Percentiles rank a stretch among this genome's conserved stretches.
Evolutionary conservation across 2,797 vertebrate species (phyloP).

Genomic region (Cheirogaleus major): DNA sequence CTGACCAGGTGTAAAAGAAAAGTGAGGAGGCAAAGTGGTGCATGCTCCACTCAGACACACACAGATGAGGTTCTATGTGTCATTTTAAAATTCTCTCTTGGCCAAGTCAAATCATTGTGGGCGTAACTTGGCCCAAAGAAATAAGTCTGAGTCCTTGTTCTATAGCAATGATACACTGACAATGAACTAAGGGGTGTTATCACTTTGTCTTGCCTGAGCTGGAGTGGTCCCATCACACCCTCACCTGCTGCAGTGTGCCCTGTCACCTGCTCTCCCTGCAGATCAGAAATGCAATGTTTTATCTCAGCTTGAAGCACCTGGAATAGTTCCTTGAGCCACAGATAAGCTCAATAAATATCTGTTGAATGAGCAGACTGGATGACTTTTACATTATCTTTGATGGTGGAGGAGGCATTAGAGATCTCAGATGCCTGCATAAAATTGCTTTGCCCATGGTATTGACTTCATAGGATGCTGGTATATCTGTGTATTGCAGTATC

Average conservation of each 20-base stretch:
- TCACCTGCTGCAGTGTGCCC: fast-evolving
- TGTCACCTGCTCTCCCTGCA: background rate
- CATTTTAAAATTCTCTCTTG: background rate
- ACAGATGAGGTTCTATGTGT: fast-evolving
- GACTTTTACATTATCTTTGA: background rate
- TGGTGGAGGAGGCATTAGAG: background rate
- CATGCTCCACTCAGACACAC: fast-evolving
- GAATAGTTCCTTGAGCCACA: background rate
- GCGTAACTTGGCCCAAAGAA: background rate
- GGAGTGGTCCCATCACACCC: background rate
- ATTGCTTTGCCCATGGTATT: fast-evolving
- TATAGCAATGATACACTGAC: fast-evolving
- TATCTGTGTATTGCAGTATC: background rate
- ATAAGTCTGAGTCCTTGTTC: background rate
- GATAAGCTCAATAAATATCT: background rate
- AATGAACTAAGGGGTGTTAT: fast-evolving
- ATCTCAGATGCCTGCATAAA: background rate
- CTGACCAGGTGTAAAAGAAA: fast-evolving
- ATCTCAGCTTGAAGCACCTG: background rate
- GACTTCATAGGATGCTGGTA: fast-evolving
- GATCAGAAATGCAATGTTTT: fast-evolving
- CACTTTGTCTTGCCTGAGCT: fast-evolving
- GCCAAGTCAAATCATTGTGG: fast-evolving
- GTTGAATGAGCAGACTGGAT: fast-evolving
- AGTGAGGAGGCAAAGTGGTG: fast-evolving